Evolutionary conservation across 2,888 invertebrate genomes (phyloP).

Genomic region (Anorthoa munda): DNA sequence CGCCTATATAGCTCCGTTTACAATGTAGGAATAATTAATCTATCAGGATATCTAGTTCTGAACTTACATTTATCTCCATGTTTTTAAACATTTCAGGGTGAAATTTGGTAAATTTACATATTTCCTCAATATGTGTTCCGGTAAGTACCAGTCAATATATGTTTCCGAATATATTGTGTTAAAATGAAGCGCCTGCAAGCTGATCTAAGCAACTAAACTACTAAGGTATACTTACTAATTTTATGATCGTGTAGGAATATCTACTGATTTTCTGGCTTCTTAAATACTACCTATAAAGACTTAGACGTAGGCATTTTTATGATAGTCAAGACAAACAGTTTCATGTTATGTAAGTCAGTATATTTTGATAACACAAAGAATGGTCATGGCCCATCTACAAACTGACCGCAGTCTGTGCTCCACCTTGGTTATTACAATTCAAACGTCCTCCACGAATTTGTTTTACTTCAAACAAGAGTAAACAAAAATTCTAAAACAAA

Average conservation of each 20-base stretch:
- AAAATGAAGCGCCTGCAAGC: constrained; percentile 3
- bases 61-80: too few species aligned
- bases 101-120: too few species aligned
- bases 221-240: neutral
- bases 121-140: too few species aligned
- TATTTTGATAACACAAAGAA: neutral
- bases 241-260: neutral
- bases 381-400: neutral
- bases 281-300: neutral
- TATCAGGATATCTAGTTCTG: too few species aligned
- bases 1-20: too few species aligned
- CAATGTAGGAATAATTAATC: too few species aligned
- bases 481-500: constrained; percentile 30
- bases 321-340: neutral
- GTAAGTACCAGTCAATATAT: too few species aligned
- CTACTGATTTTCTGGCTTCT: neutral
- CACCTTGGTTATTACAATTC: neutral
- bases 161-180: too few species aligned
- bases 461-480: neutral
- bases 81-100: too few species aligned
- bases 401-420: neutral
- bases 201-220: constrained; percentile 17
- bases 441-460: neutral
- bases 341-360: neutral
- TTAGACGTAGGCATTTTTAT: too few species aligned